These are phyloP conservation scores for Epinephelus awoara DNA, from an alignment of 2,797 vertebrate genomes.

Conservation along the genomic window DNA sequence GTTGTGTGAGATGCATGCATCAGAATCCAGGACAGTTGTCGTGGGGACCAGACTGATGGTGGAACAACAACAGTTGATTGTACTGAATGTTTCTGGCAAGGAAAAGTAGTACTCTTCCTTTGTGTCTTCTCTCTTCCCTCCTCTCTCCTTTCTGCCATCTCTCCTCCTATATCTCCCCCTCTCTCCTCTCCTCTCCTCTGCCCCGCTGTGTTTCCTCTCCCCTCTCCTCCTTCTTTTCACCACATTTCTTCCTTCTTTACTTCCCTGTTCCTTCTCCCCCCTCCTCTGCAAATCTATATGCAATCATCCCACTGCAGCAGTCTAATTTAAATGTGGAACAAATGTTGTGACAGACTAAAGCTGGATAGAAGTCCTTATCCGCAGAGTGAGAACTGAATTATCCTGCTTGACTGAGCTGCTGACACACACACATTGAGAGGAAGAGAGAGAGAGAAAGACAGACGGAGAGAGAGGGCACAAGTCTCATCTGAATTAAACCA, in stretches of 20 bases:
- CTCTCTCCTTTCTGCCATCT: slow-evolving; percentile 36
- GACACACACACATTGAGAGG: slow-evolving; percentile 66
- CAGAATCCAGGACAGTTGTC: slow-evolving; percentile 83
- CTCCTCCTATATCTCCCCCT: slow-evolving; percentile 15
- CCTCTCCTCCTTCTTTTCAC: slow-evolving; percentile 21
- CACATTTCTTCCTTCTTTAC: slow-evolving; percentile 34
- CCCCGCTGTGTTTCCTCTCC: not conserved
- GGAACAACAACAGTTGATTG: slow-evolving; percentile 81
- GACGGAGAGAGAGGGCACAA: slow-evolving; percentile 43
- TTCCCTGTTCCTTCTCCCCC: slow-evolving; percentile 14
- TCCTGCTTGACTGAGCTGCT: slow-evolving; percentile 80
- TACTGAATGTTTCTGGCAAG: slow-evolving; percentile 74
- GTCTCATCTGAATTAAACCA: slow-evolving; percentile 70
- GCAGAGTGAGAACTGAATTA: slow-evolving; percentile 80
- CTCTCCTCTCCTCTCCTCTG: slow-evolving; percentile 8
- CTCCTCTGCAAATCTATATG: slow-evolving; percentile 70
- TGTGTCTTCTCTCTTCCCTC: slow-evolving; percentile 61
- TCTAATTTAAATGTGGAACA: slow-evolving; percentile 82
- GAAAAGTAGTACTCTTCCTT: slow-evolving; percentile 80
- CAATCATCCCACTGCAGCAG: slow-evolving; percentile 80
- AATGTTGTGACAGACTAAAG: slow-evolving; percentile 82
- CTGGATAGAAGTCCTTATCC: slow-evolving; percentile 82
- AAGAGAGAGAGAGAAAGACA: slow-evolving; percentile 29
- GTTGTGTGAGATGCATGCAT: slow-evolving; percentile 63
- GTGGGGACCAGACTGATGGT: slow-evolving; percentile 75